A percentile compares a stretch with the other conserved stretches of the same genome.
These are phyloP conservation scores for Contarinia nasturtii DNA, from an alignment of 1,140 invertebrate genomes.

Conservation along the genomic window DNA sequence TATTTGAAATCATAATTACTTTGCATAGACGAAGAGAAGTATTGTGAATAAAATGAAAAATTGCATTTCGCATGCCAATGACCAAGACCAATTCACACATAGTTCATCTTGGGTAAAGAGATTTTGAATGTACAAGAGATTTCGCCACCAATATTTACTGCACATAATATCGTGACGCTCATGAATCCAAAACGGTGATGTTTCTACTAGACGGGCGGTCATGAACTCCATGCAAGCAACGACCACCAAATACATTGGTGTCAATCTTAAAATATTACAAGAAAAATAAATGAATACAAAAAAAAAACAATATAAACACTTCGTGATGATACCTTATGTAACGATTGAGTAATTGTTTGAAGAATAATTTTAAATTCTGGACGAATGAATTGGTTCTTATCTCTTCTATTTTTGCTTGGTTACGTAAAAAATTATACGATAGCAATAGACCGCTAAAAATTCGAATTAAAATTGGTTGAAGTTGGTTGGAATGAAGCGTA, in stretches of 20 bases:
- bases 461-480: no score
- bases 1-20: slow-evolving; percentile 23
- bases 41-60: slow-evolving; percentile 39
- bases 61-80: slow-evolving; percentile 63
- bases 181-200: slow-evolving; percentile 27
- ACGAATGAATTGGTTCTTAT: slow-evolving; percentile 12
- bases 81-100: slow-evolving; percentile 69
- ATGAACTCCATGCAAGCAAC: slow-evolving; percentile 29
- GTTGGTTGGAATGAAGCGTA: no score
- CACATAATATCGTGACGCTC: slow-evolving; percentile 29
- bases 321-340: slow-evolving; percentile 12
- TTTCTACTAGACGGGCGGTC: slow-evolving; percentile 25
- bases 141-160: slow-evolving; percentile 39
- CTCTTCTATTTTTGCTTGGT: slow-evolving; percentile 12
- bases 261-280: slow-evolving; percentile 20
- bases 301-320: not conserved
- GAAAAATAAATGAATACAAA: no score
- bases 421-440: slow-evolving; percentile 21
- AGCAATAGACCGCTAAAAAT: slow-evolving; percentile 18
- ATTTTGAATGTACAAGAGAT: slow-evolving; percentile 41
- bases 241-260: slow-evolving; percentile 31
- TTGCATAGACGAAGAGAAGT: slow-evolving; percentile 30
- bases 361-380: slow-evolving; percentile 15
- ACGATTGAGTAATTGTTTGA: slow-evolving; percentile 18
- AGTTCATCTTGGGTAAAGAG: slow-evolving; percentile 28